phyloP scores from a whole-genome alignment of 1,140 invertebrate genomes.

The Gerris buenoi region DNA sequence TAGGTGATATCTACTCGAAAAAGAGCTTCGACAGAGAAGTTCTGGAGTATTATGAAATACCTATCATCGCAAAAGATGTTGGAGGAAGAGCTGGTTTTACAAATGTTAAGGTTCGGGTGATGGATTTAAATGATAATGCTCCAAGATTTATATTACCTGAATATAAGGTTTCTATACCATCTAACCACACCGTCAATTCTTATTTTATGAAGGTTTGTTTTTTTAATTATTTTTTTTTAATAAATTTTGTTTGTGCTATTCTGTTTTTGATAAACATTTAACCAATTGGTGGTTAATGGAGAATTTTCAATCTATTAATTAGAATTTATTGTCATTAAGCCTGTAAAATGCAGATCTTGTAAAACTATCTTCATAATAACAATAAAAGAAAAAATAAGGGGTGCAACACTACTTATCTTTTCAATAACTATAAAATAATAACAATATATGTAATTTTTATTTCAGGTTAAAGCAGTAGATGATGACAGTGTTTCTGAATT shows the following conservation, averaged over 20 bases:
- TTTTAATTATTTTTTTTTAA: not conserved
- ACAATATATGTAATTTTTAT: no score
- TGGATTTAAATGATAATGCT: conserved; percentile 75
- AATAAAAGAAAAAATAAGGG: no score
- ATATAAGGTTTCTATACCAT: conserved; percentile 57
- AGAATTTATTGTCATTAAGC: not conserved
- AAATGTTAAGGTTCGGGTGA: conserved; percentile 57
- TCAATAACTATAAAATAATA: no score
- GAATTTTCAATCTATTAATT: no score
- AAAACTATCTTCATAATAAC: no score
- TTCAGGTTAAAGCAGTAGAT: conserved; percentile 46
- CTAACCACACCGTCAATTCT: conserved; percentile 42
- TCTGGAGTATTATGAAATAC: conserved; percentile 55
- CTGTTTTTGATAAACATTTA: not conserved
- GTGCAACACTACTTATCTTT: no score
- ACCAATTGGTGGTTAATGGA: no score
- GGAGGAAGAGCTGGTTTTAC: conserved; percentile 67
- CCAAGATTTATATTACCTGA: conserved; percentile 64
- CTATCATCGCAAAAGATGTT: conserved; percentile 69
- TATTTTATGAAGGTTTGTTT: conserved; percentile 47
- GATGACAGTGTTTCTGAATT: conserved; percentile 51
- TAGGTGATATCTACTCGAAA: conserved; percentile 61
- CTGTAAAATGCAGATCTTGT: no score
- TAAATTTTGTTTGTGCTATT: not conserved
- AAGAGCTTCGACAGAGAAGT: conserved; percentile 63